phyloP scores from a whole-genome alignment of 1,140 invertebrate species.

The Palaemon carinicauda region DNA sequence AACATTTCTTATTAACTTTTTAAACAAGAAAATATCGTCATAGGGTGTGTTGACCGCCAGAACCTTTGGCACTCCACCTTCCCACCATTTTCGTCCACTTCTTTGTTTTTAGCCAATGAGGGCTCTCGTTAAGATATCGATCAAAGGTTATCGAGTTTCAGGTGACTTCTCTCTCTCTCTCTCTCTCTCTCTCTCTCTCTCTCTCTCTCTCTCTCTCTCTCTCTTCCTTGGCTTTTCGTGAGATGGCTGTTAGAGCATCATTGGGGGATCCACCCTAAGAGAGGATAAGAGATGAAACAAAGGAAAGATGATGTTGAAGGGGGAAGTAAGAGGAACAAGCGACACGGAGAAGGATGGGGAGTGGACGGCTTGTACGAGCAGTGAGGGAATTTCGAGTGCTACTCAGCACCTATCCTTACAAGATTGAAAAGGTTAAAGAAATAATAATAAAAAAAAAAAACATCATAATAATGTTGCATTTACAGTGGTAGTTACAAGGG shows the following conservation, averaged over 20 bases:
- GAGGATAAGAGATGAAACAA: too few species aligned
- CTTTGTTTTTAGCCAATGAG: constrained; percentile 5
- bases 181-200: constrained; percentile 6
- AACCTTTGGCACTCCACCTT: neutral
- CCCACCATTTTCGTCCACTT: neutral
- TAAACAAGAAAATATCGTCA: neutral
- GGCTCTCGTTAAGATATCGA: constrained; percentile 3
- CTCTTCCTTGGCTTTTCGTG: neutral
- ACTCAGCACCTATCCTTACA: too few species aligned
- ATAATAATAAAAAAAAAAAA: too few species aligned
- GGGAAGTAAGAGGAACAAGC: too few species aligned
- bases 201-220: constrained; percentile 8
- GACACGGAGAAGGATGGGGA: too few species aligned
- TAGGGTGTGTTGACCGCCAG: neutral
- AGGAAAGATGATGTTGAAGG: too few species aligned
- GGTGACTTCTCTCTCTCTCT: constrained; percentile 5
- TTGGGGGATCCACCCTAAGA: too few species aligned
- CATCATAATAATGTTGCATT: too few species aligned
- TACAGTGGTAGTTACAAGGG: too few species aligned
- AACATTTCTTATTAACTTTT: neutral
- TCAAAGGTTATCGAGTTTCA: constrained; percentile 10
- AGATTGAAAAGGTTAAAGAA: too few species aligned
- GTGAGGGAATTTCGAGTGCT: too few species aligned
- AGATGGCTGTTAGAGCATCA: neutral
- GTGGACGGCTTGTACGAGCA: too few species aligned